Base-by-base conservation (phyloP, 2,797 vertebrate species). In the Bovichtus diacanthus region DNA sequence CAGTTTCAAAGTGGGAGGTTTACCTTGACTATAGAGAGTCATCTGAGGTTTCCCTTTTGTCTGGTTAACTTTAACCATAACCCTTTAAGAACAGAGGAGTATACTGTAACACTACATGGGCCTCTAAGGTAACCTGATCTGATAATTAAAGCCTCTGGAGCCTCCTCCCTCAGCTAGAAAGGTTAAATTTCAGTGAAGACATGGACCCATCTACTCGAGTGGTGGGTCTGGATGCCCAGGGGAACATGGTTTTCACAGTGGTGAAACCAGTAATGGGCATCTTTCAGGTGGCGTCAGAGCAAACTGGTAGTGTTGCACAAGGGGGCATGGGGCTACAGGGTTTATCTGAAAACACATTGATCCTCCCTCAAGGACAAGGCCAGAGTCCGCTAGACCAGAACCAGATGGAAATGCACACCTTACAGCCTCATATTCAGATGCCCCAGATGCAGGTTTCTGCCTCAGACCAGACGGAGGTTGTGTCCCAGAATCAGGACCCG, bases 251-350 rank as follows among this genome's bases (percentile, higher is more conserved):
- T 19, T 94, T 94, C 84, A 91, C 92, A 0, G 87, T 94, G 44
- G 93, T 93, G 3, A 94, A 94, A 63, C 93, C 94, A 2, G 90
- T 94, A 2, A 92, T 94, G 94, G 81, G 93, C 25, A 91, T 93
- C 78, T 93, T 93, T 25, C 94, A 94, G 55, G 84, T 94, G 23
- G 70, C 94, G 18, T 86, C 94, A 6, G 91, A 94, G 15, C 92
- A 91, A 60, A 74, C 74, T 1, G 66, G 64, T 41, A 50, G 18
- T 9, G 75, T 88, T 9, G 70, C 73, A 19, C 81, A 88, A 21
- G 87, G 70, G 0, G 63, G 43, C 18, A 67, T 91, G 83, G 74
- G 61, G 21, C 81, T 93, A 0, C 92, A 93, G 65, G 71, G 78
- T 58, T 77, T 94, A 47, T 53, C 91, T 16, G 92, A 94, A 70